These are phyloP conservation scores for Emberiza fucata DNA, from an alignment of 2,113 vertebrate species.

Conservation along the genomic window DNA sequence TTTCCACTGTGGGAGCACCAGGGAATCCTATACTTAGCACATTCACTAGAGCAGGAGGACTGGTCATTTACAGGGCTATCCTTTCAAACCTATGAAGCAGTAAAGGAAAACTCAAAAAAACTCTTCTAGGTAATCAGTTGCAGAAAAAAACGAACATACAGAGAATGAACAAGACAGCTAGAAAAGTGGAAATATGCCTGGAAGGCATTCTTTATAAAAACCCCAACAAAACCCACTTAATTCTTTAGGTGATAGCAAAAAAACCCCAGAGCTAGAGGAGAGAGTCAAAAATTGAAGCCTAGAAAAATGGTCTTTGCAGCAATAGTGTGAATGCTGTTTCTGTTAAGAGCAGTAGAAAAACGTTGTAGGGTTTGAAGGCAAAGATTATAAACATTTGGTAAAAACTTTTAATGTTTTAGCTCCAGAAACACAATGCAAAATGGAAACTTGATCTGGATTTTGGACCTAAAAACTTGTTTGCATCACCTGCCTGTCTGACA, in stretches of 20 bases:
- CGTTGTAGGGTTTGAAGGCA: not conserved
- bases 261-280: not conserved
- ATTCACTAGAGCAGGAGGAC: not conserved
- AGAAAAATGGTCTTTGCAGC: not conserved
- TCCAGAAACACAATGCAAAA: not conserved
- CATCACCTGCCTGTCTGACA: not conserved
- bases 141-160: not conserved
- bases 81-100: not conserved
- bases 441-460: not conserved
- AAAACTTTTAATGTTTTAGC: not conserved
- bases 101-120: not conserved
- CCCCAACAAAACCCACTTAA: not conserved
- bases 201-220: not conserved
- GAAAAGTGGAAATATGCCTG: not conserved
- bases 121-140: not conserved
- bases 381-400: not conserved
- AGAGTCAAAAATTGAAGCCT: not conserved
- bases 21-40: not conserved
- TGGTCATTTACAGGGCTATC: not conserved
- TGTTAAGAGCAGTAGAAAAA: not conserved
- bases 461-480: not conserved
- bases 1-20: not conserved
- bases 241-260: not conserved
- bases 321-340: not conserved
- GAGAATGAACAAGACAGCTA: not conserved